Conservation (phyloP, 2,888 invertebrate species). For the Empis stercorea region DNA sequence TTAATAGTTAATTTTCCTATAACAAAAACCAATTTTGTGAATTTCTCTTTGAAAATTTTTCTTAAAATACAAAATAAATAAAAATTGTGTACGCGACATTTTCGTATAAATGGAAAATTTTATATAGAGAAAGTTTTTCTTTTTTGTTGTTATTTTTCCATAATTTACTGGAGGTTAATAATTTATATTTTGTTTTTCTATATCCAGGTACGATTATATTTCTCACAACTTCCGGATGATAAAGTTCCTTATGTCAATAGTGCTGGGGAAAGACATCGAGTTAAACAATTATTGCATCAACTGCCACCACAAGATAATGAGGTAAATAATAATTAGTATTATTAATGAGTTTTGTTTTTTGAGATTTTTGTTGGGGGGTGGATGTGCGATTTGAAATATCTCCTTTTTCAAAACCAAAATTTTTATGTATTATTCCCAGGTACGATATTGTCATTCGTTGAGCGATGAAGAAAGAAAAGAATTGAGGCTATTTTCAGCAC, state of each 20-base stretch:
- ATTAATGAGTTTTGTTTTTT: not conserved
- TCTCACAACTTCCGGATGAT: constrained; percentile 88
- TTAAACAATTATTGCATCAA: constrained; percentile 87
- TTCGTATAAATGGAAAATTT: too few species aligned
- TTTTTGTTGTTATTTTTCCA: constrained; percentile 11
- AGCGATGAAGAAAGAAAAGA: constrained; percentile 90
- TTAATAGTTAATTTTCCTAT: too few species aligned
- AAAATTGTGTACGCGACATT: too few species aligned
- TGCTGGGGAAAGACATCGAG: constrained; percentile 84
- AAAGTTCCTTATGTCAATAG: constrained; percentile 96
- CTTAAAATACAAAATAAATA: too few species aligned
- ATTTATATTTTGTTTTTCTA: constrained; percentile 4
- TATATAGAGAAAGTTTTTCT: constrained; percentile 7
- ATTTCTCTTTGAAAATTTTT: too few species aligned
- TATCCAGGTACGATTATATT: constrained; percentile 91
- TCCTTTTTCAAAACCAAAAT: not conserved
- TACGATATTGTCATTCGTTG: constrained; percentile 87
- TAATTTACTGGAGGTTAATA: constrained; percentile 10
- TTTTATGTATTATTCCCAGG: constrained; percentile 37
- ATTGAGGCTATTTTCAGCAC: constrained; percentile 79
- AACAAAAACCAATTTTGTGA: too few species aligned
- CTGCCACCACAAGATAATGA: constrained; percentile 96
- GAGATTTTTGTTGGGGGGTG: too few species aligned
- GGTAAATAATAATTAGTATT: too few species aligned
- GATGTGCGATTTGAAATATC: too few species aligned